Evolutionary conservation across 2,888 invertebrate genomes (phyloP), one percentile per base, ranked within the genome.

Genomic region (Eilema depressum): DNA sequence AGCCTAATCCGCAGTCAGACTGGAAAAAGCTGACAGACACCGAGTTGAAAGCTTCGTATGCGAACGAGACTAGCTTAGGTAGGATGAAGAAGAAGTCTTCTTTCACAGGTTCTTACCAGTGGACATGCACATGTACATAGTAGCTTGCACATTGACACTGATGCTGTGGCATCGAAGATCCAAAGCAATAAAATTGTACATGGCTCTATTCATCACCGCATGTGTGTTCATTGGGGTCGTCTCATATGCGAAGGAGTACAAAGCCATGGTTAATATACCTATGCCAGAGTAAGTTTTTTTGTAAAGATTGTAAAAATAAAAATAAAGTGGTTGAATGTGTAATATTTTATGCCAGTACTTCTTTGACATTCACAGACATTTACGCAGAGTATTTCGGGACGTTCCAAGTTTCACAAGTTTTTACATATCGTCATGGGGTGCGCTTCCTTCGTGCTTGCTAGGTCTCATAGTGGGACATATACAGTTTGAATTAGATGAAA

Each of bases 351-450:
- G n/a, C n/a, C n/a, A n/a, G n/a, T n/a, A n/a, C n/a, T n/a, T n/a
- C n/a, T n/a, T n/a, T n/a, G n/a, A n/a, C n/a, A 37, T 47, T 68
- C 74, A 17, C 70, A 85, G 85, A 66, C 61, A 75, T 25, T 26
- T 78, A 12, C 83, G 81, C 0, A 74, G 68, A 2, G 26, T 76
- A 23, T 83, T 84, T 57, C 75, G 73, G 0, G 76, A 77, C 1
- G 60, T 63, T n/a, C 75, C 75, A 5, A 79, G 83, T 0, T 79
- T 80, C n/a, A 67, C 70, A 12, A 74, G 75, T 0, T 74, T 82
- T 41, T 85, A 85, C 73, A 69, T 82, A 0, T 81, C 85, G 0
- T 80, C 86, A 1, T 85, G 85, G 85, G 79, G 81, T 10, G 77
- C 79, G 5, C 47, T 85, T 26, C 81, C 82, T 2, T 70, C 85